These are phyloP conservation scores for Microplitis demolitor DNA, from an alignment of 1,140 invertebrate genomes.

Conservation along the genomic window DNA sequence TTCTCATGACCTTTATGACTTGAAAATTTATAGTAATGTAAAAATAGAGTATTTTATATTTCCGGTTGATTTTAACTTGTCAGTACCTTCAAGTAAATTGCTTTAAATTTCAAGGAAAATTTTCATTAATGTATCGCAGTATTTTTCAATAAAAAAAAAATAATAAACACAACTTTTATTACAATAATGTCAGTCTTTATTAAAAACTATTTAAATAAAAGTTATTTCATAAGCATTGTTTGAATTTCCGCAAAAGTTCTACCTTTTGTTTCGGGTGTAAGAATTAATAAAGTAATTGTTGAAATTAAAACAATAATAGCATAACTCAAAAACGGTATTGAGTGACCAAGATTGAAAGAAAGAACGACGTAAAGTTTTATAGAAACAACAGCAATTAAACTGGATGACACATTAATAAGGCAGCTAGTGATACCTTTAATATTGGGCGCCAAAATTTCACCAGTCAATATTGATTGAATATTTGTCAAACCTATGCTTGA, in stretches of 20 bases:
- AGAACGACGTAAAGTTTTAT: conserved; percentile 73
- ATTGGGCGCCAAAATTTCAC: conserved; percentile 74
- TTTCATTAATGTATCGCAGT: too few species aligned
- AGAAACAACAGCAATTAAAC: conserved; percentile 69
- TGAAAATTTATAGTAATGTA: too few species aligned
- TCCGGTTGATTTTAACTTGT: too few species aligned
- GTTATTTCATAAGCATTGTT: conserved; percentile 28
- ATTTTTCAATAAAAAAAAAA: too few species aligned
- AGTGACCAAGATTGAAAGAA: conserved; percentile 65
- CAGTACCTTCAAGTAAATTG: too few species aligned
- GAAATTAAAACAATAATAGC: conserved; percentile 55
- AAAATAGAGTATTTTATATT: too few species aligned
- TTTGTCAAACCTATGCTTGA: conserved; percentile 72
- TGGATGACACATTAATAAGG: conserved; percentile 70
- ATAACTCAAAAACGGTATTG: conserved; percentile 73
- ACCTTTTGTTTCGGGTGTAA: conserved; percentile 80
- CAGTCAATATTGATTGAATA: conserved; percentile 71
- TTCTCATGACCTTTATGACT: too few species aligned
- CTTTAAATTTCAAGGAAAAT: too few species aligned
- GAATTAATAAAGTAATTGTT: conserved; percentile 65
- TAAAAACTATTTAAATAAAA: not conserved
- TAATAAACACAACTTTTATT: not conserved
- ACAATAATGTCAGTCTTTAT: not conserved
- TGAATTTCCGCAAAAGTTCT: conserved; percentile 66
- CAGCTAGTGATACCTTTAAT: conserved; percentile 71